Evolutionary conservation across 2,113 vertebrate genomes (phyloP).

Genomic region (Aix galericulata): DNA sequence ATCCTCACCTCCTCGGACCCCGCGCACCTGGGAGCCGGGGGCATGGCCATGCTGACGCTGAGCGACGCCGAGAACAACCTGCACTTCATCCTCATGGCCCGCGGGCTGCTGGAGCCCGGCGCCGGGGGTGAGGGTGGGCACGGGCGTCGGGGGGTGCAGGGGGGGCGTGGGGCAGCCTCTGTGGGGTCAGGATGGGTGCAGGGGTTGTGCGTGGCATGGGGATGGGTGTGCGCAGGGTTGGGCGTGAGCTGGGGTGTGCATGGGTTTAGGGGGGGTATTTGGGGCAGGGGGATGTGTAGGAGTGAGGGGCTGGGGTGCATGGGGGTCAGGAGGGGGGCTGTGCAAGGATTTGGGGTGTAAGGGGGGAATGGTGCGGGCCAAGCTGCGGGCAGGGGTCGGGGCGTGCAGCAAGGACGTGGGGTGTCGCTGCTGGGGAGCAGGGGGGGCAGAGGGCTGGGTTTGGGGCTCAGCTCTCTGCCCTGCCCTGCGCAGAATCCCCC

Average conservation of each 20-base stretch:
- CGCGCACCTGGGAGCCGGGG: slow-evolving; percentile 81
- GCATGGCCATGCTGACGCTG: slow-evolving; percentile 90
- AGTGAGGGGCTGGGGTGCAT: rapidly evolving
- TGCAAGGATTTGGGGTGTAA: background rate
- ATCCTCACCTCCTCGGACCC: slow-evolving; percentile 81
- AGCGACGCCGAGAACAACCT: slow-evolving; percentile 93
- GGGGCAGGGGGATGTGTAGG: background rate
- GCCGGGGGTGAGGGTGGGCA: slow-evolving; percentile 63
- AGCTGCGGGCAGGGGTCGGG: rapidly evolving
- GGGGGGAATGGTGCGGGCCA: background rate
- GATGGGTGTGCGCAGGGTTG: background rate
- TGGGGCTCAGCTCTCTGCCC: background rate
- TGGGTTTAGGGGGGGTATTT: background rate
- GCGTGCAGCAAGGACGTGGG: background rate
- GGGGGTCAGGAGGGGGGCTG: background rate
- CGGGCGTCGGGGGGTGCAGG: rapidly evolving
- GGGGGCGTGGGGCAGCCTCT: background rate
- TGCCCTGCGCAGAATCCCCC: slow-evolving; percentile 70
- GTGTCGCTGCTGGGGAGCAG: rapidly evolving
- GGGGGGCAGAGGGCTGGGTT: background rate
- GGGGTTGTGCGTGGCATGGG: background rate
- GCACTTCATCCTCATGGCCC: slow-evolving; percentile 93
- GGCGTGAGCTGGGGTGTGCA: rapidly evolving
- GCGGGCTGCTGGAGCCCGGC: slow-evolving; percentile 82
- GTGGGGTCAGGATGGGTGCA: background rate